These are phyloP conservation scores for Sebastes schlegelii DNA, from an alignment of 2,113 vertebrate genomes.

Conservation along the genomic window DNA sequence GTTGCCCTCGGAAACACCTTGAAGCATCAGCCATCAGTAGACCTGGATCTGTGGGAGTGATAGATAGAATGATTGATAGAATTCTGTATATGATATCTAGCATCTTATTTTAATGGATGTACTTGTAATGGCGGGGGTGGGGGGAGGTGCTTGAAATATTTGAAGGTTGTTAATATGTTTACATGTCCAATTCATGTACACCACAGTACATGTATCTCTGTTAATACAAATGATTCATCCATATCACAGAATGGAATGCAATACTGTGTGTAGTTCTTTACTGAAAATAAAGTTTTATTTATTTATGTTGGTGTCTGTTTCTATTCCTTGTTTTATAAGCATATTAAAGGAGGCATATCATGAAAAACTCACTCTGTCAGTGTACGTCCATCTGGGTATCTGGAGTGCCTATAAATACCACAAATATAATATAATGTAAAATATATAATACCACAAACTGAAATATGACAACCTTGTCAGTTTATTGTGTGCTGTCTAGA, in stretches of 20 bases:
- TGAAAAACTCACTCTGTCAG: too few relatives aligned
- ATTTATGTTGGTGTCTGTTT: conserved; percentile 53
- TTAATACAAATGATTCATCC: conserved; percentile 35
- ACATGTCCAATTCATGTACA: conserved; percentile 30
- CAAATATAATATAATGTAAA: too few relatives aligned
- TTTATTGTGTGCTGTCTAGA: too few relatives aligned
- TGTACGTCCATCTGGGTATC: too few relatives aligned
- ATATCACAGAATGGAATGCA: conserved; percentile 27
- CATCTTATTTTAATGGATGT: conserved; percentile 29
- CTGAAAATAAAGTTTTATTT: conserved; percentile 81
- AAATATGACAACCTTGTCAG: too few relatives aligned
- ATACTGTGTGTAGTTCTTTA: conserved; percentile 68
- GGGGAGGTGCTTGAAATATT: background rate
- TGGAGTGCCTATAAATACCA: too few relatives aligned
- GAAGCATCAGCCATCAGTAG: background rate
- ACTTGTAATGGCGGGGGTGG: background rate
- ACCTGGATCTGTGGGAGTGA: background rate
- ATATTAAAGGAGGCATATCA: background rate
- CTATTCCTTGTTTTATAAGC: background rate
- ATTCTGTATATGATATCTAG: conserved; percentile 5
- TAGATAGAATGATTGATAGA: background rate
- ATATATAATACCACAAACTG: too few relatives aligned
- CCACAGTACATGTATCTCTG: conserved; percentile 22
- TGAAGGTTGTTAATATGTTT: conserved; percentile 38
- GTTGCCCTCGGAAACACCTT: background rate